phyloP scores from a whole-genome alignment of 2,888 invertebrate species.

The Oscheius sp. region DNA sequence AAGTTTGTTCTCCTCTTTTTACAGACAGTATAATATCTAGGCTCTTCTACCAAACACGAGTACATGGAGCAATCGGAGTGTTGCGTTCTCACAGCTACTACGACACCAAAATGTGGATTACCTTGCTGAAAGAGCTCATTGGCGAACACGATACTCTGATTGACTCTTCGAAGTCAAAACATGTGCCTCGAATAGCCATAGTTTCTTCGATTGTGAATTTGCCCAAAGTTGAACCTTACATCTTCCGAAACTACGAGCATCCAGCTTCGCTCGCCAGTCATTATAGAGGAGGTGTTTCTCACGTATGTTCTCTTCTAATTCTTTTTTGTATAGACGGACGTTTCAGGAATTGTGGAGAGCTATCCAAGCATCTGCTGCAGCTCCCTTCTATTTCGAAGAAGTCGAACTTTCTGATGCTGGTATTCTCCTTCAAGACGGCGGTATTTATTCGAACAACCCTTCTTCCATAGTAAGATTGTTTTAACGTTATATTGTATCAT shows the following conservation, averaged over 20 bases:
- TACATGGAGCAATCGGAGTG: slow-evolving; percentile 60
- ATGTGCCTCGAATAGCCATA: slow-evolving; percentile 80
- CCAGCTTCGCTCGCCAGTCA: slow-evolving; percentile 78
- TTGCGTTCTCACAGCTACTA: slow-evolving; percentile 85
- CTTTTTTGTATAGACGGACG: no score
- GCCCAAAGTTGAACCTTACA: slow-evolving; percentile 80
- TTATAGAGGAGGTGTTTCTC: slow-evolving; percentile 71
- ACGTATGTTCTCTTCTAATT: slow-evolving; percentile 17
- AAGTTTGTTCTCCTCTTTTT: slow-evolving; percentile 76
- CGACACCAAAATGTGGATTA: slow-evolving; percentile 86
- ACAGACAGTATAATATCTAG: neutral
- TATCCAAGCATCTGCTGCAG: slow-evolving; percentile 84
- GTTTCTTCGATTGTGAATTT: slow-evolving; percentile 86
- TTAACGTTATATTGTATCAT: slow-evolving; percentile 27
- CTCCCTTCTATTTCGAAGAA: slow-evolving; percentile 90
- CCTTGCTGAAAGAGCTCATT: slow-evolving; percentile 78
- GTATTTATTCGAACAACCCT: slow-evolving; percentile 49
- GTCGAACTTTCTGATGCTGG: slow-evolving; percentile 78
- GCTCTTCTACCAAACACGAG: slow-evolving; percentile 51
- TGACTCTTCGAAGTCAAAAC: slow-evolving; percentile 53
- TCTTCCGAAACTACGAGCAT: slow-evolving; percentile 86
- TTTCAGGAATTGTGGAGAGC: slow-evolving; percentile 47
- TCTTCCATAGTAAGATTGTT: neutral
- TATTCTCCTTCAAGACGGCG: slow-evolving; percentile 66
- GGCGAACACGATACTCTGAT: slow-evolving; percentile 65